Conservation (phyloP, 2,888 invertebrate species). For the Napeogenes inachia region DNA sequence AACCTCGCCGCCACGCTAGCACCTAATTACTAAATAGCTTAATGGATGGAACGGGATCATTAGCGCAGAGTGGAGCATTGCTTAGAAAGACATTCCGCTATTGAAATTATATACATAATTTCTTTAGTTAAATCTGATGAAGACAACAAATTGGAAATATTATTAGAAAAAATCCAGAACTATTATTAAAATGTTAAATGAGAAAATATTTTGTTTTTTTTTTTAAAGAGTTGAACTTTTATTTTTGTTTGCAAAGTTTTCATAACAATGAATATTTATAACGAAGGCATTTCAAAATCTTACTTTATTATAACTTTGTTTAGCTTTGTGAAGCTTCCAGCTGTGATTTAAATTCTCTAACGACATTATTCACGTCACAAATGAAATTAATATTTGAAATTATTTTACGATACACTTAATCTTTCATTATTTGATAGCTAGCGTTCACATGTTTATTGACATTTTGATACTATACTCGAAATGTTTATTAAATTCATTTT, state of each 20-base stretch:
- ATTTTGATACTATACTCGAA: too few relatives aligned
- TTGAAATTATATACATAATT: slow-evolving; percentile 33
- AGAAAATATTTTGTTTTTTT: not conserved
- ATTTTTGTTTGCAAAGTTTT: slow-evolving; percentile 6
- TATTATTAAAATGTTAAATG: not conserved
- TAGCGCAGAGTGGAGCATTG: slow-evolving; percentile 50
- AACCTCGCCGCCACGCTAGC: slow-evolving; percentile 43
- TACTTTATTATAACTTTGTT: slow-evolving; percentile 12
- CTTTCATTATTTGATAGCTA: too few relatives aligned
- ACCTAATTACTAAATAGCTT: slow-evolving; percentile 70
- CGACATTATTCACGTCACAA: slow-evolving; percentile 5
- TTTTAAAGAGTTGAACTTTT: not conserved
- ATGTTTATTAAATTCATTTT: too few relatives aligned
- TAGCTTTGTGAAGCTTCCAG: slow-evolving; percentile 6
- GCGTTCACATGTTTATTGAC: too few relatives aligned
- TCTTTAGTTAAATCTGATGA: not conserved
- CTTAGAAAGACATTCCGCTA: slow-evolving; percentile 47
- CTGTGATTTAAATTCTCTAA: slow-evolving; percentile 7
- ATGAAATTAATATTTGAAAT: not conserved
- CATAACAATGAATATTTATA: slow-evolving; percentile 9
- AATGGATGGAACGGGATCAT: slow-evolving; percentile 64
- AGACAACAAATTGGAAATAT: not conserved
- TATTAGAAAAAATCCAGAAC: not conserved
- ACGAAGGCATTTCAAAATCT: slow-evolving; percentile 11
- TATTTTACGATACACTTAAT: too few relatives aligned